Evolutionary conservation across 2,113 vertebrate genomes (phyloP).

Genomic region (Chamaea fasciata): DNA sequence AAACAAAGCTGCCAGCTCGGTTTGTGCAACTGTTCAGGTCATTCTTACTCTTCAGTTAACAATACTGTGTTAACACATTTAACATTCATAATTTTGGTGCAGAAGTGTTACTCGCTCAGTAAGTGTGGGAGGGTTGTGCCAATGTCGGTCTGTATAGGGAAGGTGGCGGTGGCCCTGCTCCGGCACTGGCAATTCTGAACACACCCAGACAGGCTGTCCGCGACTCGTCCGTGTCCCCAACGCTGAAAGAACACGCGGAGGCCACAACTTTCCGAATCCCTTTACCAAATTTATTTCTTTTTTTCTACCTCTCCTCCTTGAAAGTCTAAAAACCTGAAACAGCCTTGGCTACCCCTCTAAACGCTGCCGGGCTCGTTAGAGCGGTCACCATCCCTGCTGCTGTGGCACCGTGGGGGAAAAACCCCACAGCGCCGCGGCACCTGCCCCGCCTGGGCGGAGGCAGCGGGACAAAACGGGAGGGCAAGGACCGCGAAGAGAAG

Average conservation of each 20-base stretch:
- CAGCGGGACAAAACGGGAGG: neutral
- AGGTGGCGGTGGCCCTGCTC: neutral
- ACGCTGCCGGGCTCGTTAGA: neutral
- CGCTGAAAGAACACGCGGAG: neutral
- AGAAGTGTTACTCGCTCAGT: rapidly evolving
- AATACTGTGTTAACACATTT: neutral
- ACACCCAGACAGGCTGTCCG: neutral
- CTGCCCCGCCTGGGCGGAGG: neutral
- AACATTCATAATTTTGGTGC: neutral
- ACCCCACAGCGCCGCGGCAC: rapidly evolving
- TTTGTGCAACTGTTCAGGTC: neutral
- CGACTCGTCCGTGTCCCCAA: rapidly evolving
- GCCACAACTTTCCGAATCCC: neutral
- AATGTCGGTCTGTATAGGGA: neutral
- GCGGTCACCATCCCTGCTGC: no score
- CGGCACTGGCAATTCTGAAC: neutral
- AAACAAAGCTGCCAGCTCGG: neutral
- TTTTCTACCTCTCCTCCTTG: neutral
- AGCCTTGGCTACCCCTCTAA: neutral
- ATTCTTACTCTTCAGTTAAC: neutral
- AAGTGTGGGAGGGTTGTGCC: neutral
- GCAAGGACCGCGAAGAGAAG: rapidly evolving
- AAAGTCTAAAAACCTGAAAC: neutral
- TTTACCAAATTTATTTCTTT: neutral
- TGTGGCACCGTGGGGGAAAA: rapidly evolving